Evolutionary conservation across 2,113 vertebrate genomes (phyloP), one percentile per base, ranked within the genome.

Genomic region (Oostethus manadensis): DNA sequence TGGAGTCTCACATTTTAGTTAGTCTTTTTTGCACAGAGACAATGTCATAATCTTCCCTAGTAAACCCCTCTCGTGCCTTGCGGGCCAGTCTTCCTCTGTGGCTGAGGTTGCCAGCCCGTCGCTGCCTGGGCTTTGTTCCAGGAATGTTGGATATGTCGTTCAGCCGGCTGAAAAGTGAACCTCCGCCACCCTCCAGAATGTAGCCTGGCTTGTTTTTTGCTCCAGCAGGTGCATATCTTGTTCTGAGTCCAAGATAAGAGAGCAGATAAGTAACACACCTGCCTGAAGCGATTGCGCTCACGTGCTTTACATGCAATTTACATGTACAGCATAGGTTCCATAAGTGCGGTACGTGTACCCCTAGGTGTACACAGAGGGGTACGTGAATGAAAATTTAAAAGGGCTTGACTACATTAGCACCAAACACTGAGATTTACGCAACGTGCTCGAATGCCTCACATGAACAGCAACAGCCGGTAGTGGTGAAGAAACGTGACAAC

Each of bases 71-170:
- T 17, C 3, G 8, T 17, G 23, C 23, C 50, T 51, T 51, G 15
- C 8, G 15, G 22, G 21, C 48, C 48, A 17, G 48, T 38, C 53
- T 22, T 46, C 18, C 66, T 57, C 51, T 26, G 6, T 22, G 43
- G 54, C 56, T 13, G 17, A 38, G 11, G 7, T 23, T 56, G 43
- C 54, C 40, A 20, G 60, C 48, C 66, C 42, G 4, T 79, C 53
- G 13, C 22, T 50, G 50, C 56, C 61, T 22, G 15, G 47, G 68
- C 58, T 33, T 60, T 47, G 47, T 57, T 77, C 60, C 74, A 77
- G 71, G 78, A 77, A 86, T 87, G 62, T 75, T 33, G 44, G 61
- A 72, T 82, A 80, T 82, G 79, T 26, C 0, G 54, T 38, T 60
- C 44, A 35, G 21, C 68, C 38, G 29, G 70, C 66, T 69, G 59